Percentiles rank a stretch among this genome's conserved stretches.
Evolutionary conservation across 1,140 invertebrate species (phyloP).

Genomic region (Aporrectodea caliginosa): DNA sequence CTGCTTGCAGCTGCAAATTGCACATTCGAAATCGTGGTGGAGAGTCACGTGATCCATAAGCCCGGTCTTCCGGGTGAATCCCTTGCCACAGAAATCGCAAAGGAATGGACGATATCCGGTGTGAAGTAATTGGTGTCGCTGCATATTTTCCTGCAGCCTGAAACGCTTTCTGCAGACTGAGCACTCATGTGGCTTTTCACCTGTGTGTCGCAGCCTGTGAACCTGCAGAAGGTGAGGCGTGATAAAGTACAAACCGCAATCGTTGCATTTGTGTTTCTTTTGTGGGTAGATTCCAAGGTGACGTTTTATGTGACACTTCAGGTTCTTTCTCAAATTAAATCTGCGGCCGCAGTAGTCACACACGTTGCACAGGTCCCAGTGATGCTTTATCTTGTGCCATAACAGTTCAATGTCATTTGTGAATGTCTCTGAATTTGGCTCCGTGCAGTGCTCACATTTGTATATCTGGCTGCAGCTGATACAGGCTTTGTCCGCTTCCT

Average conservation of each 20-base stretch:
- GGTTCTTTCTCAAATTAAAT: background rate
- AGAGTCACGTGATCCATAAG: constrained; percentile 86
- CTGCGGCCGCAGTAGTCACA: background rate
- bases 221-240: constrained; percentile 94
- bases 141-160: constrained; percentile 78
- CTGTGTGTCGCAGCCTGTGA: constrained; percentile 97
- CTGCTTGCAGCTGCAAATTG: constrained; percentile 62
- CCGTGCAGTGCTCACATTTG: background rate
- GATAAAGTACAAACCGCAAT: constrained; percentile 93
- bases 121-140: constrained; percentile 95
- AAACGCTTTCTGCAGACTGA: constrained; percentile 20
- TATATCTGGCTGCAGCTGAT: background rate
- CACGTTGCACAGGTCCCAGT: background rate
- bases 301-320: background rate
- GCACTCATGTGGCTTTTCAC: constrained; percentile 72
- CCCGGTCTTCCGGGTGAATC: constrained; percentile 91
- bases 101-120: constrained; percentile 81
- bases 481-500: too few species aligned
- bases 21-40: constrained; percentile 34
- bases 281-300: background rate
- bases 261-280: constrained; percentile 71
- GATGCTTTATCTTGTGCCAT: background rate
- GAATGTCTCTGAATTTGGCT: background rate
- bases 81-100: constrained; percentile 89
- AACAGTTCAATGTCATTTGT: background rate